Evolutionary conservation across 2,888 invertebrate genomes (phyloP).

Genomic region (Cantharis rustica): DNA sequence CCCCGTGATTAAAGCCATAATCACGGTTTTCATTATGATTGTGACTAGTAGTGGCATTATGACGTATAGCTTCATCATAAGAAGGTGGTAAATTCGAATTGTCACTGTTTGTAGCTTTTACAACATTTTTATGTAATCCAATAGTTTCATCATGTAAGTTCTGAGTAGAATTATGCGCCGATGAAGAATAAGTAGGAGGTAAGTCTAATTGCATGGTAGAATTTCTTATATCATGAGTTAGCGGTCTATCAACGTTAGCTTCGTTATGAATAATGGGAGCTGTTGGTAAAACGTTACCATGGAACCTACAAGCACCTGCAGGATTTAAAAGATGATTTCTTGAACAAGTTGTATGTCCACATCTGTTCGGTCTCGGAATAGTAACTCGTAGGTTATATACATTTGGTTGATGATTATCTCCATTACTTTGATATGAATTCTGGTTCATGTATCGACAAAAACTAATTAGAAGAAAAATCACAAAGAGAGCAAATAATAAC

Average conservation of each 20-base stretch:
- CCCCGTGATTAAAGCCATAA: too few relatives aligned
- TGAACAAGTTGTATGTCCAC: neutral
- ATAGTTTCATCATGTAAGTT: neutral
- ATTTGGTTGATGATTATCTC: neutral
- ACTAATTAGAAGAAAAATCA: neutral
- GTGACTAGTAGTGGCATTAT: neutral
- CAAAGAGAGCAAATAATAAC: neutral
- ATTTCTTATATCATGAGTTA: neutral
- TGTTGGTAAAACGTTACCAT: neutral
- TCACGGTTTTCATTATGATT: too few relatives aligned
- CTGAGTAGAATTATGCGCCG: neutral
- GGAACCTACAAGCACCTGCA: neutral
- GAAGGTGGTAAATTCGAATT: neutral
- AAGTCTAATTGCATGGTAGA: neutral
- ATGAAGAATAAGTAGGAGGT: neutral
- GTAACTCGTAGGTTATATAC: neutral
- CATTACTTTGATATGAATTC: neutral
- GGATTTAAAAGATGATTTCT: neutral
- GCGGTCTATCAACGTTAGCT: neutral
- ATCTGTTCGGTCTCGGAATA: neutral
- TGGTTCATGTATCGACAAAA: neutral
- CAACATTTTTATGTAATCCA: neutral
- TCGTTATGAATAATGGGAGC: neutral
- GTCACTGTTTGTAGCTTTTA: neutral
- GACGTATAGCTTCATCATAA: neutral